Percentiles rank a stretch among this genome's conserved stretches.
Conservation (phyloP, 1,140 invertebrate species). For the Formica exsecta region DNA sequence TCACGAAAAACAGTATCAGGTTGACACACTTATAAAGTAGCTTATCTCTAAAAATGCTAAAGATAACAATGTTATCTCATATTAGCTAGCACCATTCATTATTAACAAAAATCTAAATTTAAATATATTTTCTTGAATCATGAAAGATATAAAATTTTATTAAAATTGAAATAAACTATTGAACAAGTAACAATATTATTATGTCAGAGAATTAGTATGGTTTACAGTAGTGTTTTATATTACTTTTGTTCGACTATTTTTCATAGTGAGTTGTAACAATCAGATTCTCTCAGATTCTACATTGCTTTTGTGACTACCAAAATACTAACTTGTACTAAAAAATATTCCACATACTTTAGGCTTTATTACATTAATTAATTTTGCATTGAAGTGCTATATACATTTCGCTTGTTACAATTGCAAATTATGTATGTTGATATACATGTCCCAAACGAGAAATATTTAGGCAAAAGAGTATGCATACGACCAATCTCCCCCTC, state of each 20-base stretch:
- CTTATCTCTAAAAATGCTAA: slow-evolving; percentile 42
- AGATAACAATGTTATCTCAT: slow-evolving; percentile 53
- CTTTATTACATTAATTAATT: slow-evolving; percentile 50
- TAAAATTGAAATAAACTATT: not conserved
- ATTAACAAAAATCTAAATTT: slow-evolving; percentile 31
- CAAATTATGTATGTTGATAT: slow-evolving; percentile 9
- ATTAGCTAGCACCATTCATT: slow-evolving; percentile 50
- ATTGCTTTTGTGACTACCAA: slow-evolving; percentile 33
- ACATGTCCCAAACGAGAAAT: slow-evolving; percentile 31
- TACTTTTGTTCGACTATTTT: slow-evolving; percentile 48
- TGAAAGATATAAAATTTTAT: slow-evolving; percentile 7
- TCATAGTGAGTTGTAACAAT: slow-evolving; percentile 18
- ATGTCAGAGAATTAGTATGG: slow-evolving; percentile 10
- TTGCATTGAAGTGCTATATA: slow-evolving; percentile 53
- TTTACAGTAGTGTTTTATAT: slow-evolving; percentile 42
- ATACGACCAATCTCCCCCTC: not conserved
- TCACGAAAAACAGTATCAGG: slow-evolving; percentile 30
- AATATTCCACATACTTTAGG: slow-evolving; percentile 64
- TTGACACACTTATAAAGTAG: slow-evolving; percentile 20
- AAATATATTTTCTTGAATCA: slow-evolving; percentile 19
- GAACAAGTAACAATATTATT: slow-evolving; percentile 10
- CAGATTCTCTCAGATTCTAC: not conserved
- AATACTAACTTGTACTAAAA: slow-evolving; percentile 62
- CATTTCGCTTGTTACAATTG: slow-evolving; percentile 10
- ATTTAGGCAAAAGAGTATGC: slow-evolving; percentile 8